Evolutionary conservation across 2,888 invertebrate genomes (phyloP), one percentile per base, ranked within the genome.

Genomic region (Chloroclystis v-ata): DNA sequence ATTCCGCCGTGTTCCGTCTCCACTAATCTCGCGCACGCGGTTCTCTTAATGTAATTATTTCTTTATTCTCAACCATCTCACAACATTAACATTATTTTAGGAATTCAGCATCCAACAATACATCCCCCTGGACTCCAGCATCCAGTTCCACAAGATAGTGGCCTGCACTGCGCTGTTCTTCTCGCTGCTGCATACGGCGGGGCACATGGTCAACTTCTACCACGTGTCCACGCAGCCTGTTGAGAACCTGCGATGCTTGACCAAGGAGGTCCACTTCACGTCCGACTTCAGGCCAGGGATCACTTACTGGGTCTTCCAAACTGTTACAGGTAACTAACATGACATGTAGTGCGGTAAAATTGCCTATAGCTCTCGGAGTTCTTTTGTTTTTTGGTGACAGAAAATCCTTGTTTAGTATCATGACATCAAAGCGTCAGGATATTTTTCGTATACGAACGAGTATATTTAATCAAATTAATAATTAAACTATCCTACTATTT

Each of bases 181-280:
- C 82, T 96, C 97, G 0, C 85, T 97, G 1, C 88, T 97, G 0
- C 98, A 98, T 72, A 95, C 97, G 0, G 93, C 97, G 1, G 98
- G 98, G 0, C 98, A 98, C 68, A 94, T 98, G 73, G 96, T 98
- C 25, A 98, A 98, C 82, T 98, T 98, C 81, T 98, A 98, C 76
- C 98, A 98, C 70, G 95, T 98, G 0, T 97, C 97, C 3, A 98
- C 97, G 0, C 98, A 98, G 70, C 97, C 97, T 0, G 90, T 97
- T 1, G 97, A 97, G 67, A 96, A 98, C 78, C 83, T 98, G 1
- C 91, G 94, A 25, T 98, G 98, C 70, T 89, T 98, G 4, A 98
- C 98, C 1, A 94, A 95, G 57, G 98, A 98, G 79, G 94, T 98
- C 6, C 94, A 96, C 63, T 98, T 98, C 70, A 93, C 96, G 0